phyloP scores from a whole-genome alignment of 2,113 vertebrate species.

The Chloroceryle aenea region DNA sequence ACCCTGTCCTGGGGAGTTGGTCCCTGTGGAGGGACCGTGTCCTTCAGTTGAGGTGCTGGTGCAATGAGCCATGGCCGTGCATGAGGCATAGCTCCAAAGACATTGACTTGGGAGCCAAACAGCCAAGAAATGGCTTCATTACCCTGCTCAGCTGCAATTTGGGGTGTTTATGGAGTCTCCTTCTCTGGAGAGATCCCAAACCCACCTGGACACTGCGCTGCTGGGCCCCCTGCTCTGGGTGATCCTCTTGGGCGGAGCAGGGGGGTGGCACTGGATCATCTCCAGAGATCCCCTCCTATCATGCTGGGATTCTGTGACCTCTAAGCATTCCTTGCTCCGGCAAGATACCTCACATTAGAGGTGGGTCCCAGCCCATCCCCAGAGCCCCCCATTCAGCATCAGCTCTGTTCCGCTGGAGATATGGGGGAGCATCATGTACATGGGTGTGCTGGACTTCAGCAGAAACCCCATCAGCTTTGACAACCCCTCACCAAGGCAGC shows the following conservation, averaged over 20 bases:
- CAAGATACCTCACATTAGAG: not conserved
- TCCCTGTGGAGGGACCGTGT: not conserved
- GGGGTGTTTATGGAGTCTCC: not conserved
- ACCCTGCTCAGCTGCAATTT: not conserved
- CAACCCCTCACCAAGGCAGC: not conserved
- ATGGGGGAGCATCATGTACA: fast-evolving
- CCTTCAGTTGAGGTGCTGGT: fast-evolving
- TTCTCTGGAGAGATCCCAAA: too few species aligned
- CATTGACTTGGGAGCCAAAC: fast-evolving
- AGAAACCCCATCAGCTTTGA: not conserved
- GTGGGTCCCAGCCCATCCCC: not conserved
- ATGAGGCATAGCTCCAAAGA: fast-evolving
- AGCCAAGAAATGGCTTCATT: not conserved
- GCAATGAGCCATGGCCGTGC: not conserved
- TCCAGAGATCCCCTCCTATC: not conserved
- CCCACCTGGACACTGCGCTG: not conserved
- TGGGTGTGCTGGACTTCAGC: not conserved
- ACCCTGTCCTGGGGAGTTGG: fast-evolving
- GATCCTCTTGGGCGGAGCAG: not conserved
- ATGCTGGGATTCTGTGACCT: not conserved
- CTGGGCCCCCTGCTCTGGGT: not conserved
- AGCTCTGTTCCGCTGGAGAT: not conserved
- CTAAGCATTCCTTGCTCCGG: not conserved
- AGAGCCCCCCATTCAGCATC: not conserved
- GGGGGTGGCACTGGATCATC: not conserved